Evolutionary conservation across 2,113 vertebrate species (phyloP), one percentile per base, ranked within the genome.

Genomic region (Catagonus wagneri): DNA sequence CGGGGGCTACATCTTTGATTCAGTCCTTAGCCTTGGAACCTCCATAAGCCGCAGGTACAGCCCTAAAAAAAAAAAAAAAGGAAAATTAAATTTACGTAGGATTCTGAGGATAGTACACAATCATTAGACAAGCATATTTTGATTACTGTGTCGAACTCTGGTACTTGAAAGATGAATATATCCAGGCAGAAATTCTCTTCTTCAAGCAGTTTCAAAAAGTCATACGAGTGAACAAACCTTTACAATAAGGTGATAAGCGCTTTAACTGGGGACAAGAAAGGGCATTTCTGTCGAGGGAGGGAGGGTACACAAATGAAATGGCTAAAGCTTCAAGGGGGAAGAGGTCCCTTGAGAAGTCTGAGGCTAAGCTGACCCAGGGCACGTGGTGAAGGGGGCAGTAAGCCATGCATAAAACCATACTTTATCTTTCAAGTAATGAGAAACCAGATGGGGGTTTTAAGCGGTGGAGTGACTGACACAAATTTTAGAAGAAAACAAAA

Each of bases 81-180:
- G 8, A 44, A 44, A 44, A 44, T 44, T 44, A 44, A 44, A 44
- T 44, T 44, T 66, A 89, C 23, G 14, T 2, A 60, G 6, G 1
- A 44, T 11, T 94, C 39, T 58, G 29, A 89, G 13, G 54, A 93
- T 15, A 54, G 65, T n/a, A 61, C 2, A 81, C 23, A 72, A 79
- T 86, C 22, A 63, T 93, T 61, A 88, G 65, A 65, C 32, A 76
- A 86, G 19, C 22, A 54, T 83, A 36, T 86, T 90, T 90, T 54
- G 2, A 94, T 39, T 20, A 32, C 25, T 29, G 54, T 66, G 29
- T 68, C 29, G 88, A 34, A 39, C 27, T 54, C 25, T 83, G 15
- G 17, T 75, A 60, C 86, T 97, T 90, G 95, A 91, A 96, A 94
- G 60, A 94, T 66, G 27, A 81, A 56, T 72, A 44, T 17, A 94